These are phyloP conservation scores for Apeira syringaria DNA, from an alignment of 2,888 invertebrate species.

Conservation along the genomic window DNA sequence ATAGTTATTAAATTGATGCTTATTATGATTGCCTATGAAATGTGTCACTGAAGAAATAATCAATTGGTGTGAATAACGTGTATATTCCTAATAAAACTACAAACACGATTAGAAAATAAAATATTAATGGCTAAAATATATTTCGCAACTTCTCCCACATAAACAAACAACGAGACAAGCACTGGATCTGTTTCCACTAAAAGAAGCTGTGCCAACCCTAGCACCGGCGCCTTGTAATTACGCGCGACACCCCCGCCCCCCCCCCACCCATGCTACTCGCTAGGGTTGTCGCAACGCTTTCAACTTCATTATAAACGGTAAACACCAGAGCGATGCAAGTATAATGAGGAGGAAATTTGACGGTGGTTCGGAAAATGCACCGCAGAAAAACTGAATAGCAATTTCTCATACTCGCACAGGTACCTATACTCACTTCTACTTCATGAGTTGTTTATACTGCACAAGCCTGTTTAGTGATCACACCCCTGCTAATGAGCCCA, in stretches of 20 bases:
- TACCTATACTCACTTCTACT: too few relatives aligned
- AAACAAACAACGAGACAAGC: conserved; percentile 5
- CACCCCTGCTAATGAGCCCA: too few relatives aligned
- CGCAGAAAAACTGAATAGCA: conserved; percentile 22
- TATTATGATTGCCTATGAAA: too few relatives aligned
- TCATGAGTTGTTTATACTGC: too few relatives aligned
- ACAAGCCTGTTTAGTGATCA: too few relatives aligned
- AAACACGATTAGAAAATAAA: too few relatives aligned
- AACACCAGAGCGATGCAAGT: conserved; percentile 41
- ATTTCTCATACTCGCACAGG: conserved; percentile 7
- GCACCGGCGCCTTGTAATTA: conserved; percentile 43
- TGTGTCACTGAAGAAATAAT: too few relatives aligned
- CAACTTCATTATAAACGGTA: conserved; percentile 57
- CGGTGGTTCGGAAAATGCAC: conserved; percentile 21
- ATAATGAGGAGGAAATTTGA: conserved; percentile 38
- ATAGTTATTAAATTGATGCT: too few relatives aligned
- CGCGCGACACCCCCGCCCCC: conserved; percentile 32
- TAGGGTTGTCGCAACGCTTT: conserved; percentile 56
- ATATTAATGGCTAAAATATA: too few relatives aligned
- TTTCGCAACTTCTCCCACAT: background rate
- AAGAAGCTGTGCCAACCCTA: conserved; percentile 44
- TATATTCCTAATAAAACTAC: too few relatives aligned
- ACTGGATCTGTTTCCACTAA: conserved; percentile 6
- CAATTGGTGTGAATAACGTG: too few relatives aligned
- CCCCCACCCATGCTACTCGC: conserved; percentile 21